Base-by-base conservation (phyloP, 2,888 invertebrate genomes). In the Ischnura elegans region DNA sequence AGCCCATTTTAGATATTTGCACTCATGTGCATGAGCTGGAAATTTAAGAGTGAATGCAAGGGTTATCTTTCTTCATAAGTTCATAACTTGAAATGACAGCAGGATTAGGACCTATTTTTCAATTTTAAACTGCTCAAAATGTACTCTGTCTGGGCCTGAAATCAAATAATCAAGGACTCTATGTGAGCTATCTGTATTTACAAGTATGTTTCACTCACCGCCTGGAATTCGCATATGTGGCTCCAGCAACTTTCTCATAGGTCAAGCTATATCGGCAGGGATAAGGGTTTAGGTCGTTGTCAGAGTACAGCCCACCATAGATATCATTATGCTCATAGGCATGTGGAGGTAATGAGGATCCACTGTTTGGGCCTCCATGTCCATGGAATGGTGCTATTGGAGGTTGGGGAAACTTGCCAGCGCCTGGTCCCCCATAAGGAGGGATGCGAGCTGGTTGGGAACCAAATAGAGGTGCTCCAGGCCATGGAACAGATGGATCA, bases 181-280 rank as follows among this genome's bases (percentile, higher is more conserved):
- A n/a, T n/a, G n/a, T n/a, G n/a, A n/a, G n/a, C n/a, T n/a, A n/a
- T n/a, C n/a, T n/a, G n/a, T n/a, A n/a, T n/a, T n/a, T n/a, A n/a
- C n/a, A 46, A 46, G 66, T 47, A 47, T 16, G 29, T 45, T 45
- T 13, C 21, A 85, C 94, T 95, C 94, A 95, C 95, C 95, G 95
- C 94, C 95, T 95, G 6, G 95, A 95, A 84, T 95, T 95, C 36
- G 95, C 94, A 94, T 95, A 95, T 47, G 95, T 95, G 43, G 95
- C 95, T 46, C 95, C 95, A 93, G 95, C 95, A 47, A 96, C 95
- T 94, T 96, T 96, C 94, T 96, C 96, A 94, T 95, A 96, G n/a
- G 95, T 95, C 61, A 95, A 95, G 8, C 95, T 95, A 94, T 95
- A 95, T 36, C 95, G 95, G 94, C 96, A 96, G 90, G 95, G 95